Evolutionary conservation across 1,140 invertebrate species (phyloP).

Genomic region (Drosophila nannoptera): DNA sequence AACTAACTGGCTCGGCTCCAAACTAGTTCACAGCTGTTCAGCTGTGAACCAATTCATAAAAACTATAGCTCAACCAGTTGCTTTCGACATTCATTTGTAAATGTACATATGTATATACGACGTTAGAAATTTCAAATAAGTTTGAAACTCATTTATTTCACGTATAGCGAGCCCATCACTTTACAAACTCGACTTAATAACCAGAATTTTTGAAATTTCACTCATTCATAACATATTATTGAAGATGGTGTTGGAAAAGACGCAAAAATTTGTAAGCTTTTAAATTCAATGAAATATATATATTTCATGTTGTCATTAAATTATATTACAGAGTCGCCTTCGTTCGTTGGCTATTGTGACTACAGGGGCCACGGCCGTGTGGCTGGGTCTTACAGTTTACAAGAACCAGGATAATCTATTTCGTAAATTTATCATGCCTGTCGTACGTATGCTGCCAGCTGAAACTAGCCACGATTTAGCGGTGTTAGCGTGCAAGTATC

Average conservation of each 20-base stretch:
- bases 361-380: slow-evolving; percentile 44
- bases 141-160: too few species aligned
- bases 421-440: slow-evolving; percentile 63
- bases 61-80: background rate
- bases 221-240: background rate
- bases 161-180: too few species aligned
- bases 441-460: slow-evolving; percentile 79
- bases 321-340: slow-evolving; percentile 39
- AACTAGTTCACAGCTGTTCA: slow-evolving; percentile 1
- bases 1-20: background rate
- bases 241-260: slow-evolving; percentile 19
- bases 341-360: slow-evolving; percentile 61
- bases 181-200: too few species aligned
- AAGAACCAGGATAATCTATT: slow-evolving; percentile 42
- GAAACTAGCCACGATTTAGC: slow-evolving; percentile 90
- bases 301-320: background rate
- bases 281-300: background rate
- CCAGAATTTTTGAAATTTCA: too few species aligned
- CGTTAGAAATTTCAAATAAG: too few species aligned
- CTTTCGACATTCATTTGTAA: background rate
- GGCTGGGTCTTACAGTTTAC: slow-evolving; percentile 45
- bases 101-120: background rate
- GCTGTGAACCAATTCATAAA: background rate
- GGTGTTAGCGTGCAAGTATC: slow-evolving; percentile 86
- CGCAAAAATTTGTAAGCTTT: slow-evolving; percentile 28